Evolutionary conservation across 2,797 vertebrate genomes (phyloP), one percentile per base, ranked within the genome.

Genomic region (Channallabes apus): DNA sequence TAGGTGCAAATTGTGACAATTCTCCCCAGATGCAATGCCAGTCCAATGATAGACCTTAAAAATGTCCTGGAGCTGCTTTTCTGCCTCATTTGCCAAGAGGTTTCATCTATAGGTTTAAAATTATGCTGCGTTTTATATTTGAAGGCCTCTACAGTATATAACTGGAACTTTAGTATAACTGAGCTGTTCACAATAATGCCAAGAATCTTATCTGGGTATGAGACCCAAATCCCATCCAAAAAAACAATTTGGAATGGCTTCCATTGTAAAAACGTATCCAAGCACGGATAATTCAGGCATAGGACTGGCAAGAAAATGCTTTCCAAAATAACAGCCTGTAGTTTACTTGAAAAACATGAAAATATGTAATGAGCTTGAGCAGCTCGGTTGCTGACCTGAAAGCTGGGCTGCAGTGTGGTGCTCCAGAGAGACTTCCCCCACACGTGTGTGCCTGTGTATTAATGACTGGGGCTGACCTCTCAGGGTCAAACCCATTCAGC

Each of bases 401-500:
- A 67, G 84, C 35, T 35, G 61, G 65, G 73, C 54, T 41, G 32
- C 5, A 75, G 61, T 35, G 68, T 64, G 15, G 38, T 17, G 71
- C 68, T 79, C 24, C 61, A 80, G 71, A 80, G 72, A 69, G 61
- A 73, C 84, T 80, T 83, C 89, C 84, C 89, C 89, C 84, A 73
- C 84, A 87, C 6, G 82, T 41, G 86, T 84, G 88, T 84, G 83
- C 83, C 71, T 94, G 94, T 95, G 95, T 97, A 97, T 97, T 97
- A 97, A 99, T 98, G 96, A 94, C 94, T 95, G 94, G 92, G 93
- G 95, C 97, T 97, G 95, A 97, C 96, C 97, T 96, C 95, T 91
- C 94, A 93, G 95, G 97, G 98, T 99, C 97, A 98, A 97, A 98
- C 96, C 95, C 97, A 99, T 99, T 96, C 94, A 95, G 95, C 94